Evolutionary conservation across 2,888 invertebrate genomes (phyloP).

Genomic region (Malacosoma neustria): DNA sequence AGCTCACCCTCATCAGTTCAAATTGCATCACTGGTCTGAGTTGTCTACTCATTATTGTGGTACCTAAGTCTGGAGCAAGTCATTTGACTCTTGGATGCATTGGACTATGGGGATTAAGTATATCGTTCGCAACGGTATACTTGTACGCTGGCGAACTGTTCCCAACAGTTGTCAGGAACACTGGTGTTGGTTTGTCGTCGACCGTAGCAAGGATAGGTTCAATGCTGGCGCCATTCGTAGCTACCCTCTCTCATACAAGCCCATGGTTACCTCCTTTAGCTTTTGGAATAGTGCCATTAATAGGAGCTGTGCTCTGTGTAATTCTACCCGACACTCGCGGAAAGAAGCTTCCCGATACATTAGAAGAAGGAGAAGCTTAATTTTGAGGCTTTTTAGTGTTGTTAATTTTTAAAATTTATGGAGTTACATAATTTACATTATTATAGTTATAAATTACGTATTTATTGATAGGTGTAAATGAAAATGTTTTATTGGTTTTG

Average conservation of each 20-base stretch:
- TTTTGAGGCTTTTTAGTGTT: slow-evolving; percentile 20
- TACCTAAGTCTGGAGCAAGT: slow-evolving; percentile 57
- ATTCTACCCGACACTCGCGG: slow-evolving; percentile 87
- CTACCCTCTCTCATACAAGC: slow-evolving; percentile 73
- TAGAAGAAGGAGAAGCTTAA: slow-evolving; percentile 83
- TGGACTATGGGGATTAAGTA: slow-evolving; percentile 87
- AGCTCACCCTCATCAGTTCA: slow-evolving; percentile 77
- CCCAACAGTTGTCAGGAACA: slow-evolving; percentile 91
- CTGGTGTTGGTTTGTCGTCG: slow-evolving; percentile 89
- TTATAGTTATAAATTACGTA: too few species aligned
- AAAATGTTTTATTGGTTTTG: slow-evolving; percentile 6
- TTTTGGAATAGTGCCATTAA: slow-evolving; percentile 81
- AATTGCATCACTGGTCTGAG: slow-evolving; percentile 79
- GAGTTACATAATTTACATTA: slow-evolving; percentile 5
- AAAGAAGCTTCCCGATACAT: slow-evolving; percentile 83
- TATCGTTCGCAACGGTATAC: slow-evolving; percentile 90
- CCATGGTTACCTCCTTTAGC: slow-evolving; percentile 81
- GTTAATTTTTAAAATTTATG: slow-evolving; percentile 11
- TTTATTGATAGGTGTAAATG: too few species aligned
- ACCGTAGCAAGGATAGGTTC: slow-evolving; percentile 91
- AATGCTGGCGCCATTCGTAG: slow-evolving; percentile 88
- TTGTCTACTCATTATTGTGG: slow-evolving; percentile 77
- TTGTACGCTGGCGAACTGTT: slow-evolving; percentile 92
- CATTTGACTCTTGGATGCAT: slow-evolving; percentile 80
- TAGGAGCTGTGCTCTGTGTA: slow-evolving; percentile 80